A percentile compares a stretch with the other conserved stretches of the same genome.
These are phyloP conservation scores for Whitmania pigra DNA, from an alignment of 1,140 invertebrate genomes.

Conservation along the genomic window DNA sequence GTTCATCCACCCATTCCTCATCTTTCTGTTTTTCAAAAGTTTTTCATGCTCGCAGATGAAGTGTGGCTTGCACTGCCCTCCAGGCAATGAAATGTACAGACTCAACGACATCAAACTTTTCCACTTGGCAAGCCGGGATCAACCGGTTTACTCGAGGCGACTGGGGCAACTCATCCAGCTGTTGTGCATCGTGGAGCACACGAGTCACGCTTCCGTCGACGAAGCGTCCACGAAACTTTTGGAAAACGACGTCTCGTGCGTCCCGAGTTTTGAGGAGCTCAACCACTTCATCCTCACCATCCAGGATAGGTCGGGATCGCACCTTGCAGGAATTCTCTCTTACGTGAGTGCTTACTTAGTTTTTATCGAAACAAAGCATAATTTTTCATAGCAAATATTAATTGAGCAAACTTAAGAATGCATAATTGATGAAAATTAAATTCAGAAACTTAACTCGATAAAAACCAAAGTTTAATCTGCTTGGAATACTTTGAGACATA, in stretches of 20 bases:
- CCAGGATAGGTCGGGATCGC: slow-evolving; percentile 4
- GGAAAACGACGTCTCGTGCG: no score
- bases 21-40: no score
- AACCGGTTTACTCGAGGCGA: neutral
- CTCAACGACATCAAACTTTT: slow-evolving; percentile 3
- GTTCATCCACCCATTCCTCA: no score
- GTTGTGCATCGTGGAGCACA: neutral
- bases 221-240: neutral
- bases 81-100: slow-evolving; percentile 2
- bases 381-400: no score
- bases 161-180: neutral
- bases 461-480: no score
- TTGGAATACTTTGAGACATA: no score
- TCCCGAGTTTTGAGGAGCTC: neutral
- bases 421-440: no score
- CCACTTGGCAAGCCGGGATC: neutral
- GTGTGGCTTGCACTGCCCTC: slow-evolving; percentile 2
- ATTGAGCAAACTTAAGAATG: no score
- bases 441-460: no score
- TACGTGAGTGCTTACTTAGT: neutral
- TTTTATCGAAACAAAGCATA: no score
- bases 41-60: neutral
- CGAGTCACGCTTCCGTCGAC: neutral
- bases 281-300: slow-evolving; percentile 1
- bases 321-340: neutral